Evolutionary conservation across 1,140 invertebrate species (phyloP).

Genomic region (Goniozus legneri): DNA sequence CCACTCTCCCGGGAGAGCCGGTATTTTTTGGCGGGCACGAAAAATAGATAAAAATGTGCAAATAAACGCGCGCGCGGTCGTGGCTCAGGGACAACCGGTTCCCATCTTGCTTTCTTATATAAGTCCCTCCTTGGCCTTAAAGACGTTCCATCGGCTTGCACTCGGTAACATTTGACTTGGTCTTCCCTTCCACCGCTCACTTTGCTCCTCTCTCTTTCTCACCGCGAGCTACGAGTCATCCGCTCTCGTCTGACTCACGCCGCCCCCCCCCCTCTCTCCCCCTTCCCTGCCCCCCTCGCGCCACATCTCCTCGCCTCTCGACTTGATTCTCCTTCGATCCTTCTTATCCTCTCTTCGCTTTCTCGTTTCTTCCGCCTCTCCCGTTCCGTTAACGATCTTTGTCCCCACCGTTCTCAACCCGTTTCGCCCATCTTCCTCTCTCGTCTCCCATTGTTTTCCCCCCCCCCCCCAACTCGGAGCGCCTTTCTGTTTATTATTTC

Average conservation of each 20-base stretch:
- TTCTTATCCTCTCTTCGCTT: no score
- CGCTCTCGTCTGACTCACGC: conserved; percentile 3
- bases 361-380: not conserved
- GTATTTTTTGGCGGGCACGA: conserved; percentile 44
- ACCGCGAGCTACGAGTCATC: conserved; percentile 11
- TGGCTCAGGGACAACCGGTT: conserved; percentile 54
- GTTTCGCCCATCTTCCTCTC: conserved; percentile 5
- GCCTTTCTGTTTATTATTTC: not conserved
- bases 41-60: conserved; percentile 55
- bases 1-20: not conserved
- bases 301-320: not conserved
- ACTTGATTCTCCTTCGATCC: not conserved
- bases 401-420: not conserved
- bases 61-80: conserved; percentile 46
- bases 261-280: conserved; percentile 1
- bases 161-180: conserved; percentile 37
- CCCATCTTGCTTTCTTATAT: conserved; percentile 55
- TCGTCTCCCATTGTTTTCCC: conserved; percentile 5
- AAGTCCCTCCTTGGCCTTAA: conserved; percentile 48
- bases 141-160: conserved; percentile 39
- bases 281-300: not conserved
- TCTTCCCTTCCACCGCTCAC: conserved; percentile 21
- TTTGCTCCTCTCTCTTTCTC: conserved; percentile 13
- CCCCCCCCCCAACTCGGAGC: conserved; percentile 7
- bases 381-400: conserved; percentile 4